These are phyloP conservation scores for Bombus impatiens DNA, from an alignment of 1,140 invertebrate species.

Conservation along the genomic window DNA sequence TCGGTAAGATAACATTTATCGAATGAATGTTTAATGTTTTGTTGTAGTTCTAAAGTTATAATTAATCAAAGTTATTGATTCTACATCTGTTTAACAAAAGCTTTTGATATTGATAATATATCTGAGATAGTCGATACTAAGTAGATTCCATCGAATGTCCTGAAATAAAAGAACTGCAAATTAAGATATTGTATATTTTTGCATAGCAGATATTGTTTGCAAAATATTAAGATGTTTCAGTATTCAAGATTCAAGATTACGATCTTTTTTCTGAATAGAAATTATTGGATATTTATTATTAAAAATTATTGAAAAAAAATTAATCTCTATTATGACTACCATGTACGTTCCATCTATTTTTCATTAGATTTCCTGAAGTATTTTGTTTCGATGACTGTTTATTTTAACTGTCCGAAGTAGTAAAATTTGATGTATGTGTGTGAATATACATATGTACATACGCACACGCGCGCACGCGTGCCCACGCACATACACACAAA, in stretches of 20 bases:
- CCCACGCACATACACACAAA: neutral
- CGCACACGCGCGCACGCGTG: neutral
- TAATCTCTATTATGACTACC: neutral
- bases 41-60: neutral
- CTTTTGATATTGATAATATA: too few relatives aligned
- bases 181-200: constrained; percentile 9
- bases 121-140: constrained; percentile 3
- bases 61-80: neutral
- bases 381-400: constrained; percentile 22
- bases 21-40: neutral
- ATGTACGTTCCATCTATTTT: constrained; percentile 1
- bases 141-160: neutral
- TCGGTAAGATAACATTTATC: neutral
- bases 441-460: neutral
- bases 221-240: constrained; percentile 31
- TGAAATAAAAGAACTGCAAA: neutral
- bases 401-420: constrained; percentile 17
- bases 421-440: neutral
- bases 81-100: neutral
- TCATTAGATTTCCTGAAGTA: constrained; percentile 24
- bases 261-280: neutral
- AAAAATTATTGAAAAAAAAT: neutral
- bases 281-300: constrained; percentile 9
- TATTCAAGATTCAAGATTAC: constrained; percentile 8
- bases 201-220: constrained; percentile 14